Evolutionary conservation across 2,113 vertebrate species (phyloP), one percentile per base, ranked within the genome.

Genomic region (Zootoca vivipara): DNA sequence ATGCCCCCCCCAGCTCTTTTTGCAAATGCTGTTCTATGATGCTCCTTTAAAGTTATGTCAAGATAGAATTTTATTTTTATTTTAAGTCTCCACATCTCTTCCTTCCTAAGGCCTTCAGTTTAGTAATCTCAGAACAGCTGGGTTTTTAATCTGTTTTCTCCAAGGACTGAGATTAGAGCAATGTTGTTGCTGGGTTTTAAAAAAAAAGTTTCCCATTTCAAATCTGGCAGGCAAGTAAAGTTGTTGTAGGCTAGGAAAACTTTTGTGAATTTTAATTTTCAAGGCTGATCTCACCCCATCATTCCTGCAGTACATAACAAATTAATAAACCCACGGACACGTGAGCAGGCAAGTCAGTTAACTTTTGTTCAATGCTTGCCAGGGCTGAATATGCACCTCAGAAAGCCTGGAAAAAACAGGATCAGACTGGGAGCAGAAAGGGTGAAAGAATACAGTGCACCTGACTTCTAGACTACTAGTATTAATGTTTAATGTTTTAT

Each of bases 211-310:
- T 70, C 65, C 38, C 56, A 86, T 52, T 70, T 46, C 40, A 86
- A 13, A 18, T 35, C 24, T 28, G 33, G 69, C n/a, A 56, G 12
- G 58, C 85, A 9, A 46, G 64, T 78, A 52, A 65, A 86, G n/a
- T 7, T 52, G 33, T 40, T 52, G 35, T 40, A 65, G 5, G 38
- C 28, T 64, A 77, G 3, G 28, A 28, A 30, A 85, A 78, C 40
- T 78, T 85, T 85, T 65, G 56, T n/a, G 24, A 69, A 69, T 22
- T 70, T 86, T 52, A 12, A 62, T 75, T 85, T 62, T 40, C 70
- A 75, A 85, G 52, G 56, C 83, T 85, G 70, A 85, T 85, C 70
- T 85, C 70, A 58, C 33, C 62, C 52, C 13, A 28, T 74, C 52
- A 30, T 85, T 40, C 15, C 65, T 18, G 70, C 5, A 70, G 20